phyloP scores from a whole-genome alignment of 2,113 vertebrate genomes.

The Arvicanthis niloticus region DNA sequence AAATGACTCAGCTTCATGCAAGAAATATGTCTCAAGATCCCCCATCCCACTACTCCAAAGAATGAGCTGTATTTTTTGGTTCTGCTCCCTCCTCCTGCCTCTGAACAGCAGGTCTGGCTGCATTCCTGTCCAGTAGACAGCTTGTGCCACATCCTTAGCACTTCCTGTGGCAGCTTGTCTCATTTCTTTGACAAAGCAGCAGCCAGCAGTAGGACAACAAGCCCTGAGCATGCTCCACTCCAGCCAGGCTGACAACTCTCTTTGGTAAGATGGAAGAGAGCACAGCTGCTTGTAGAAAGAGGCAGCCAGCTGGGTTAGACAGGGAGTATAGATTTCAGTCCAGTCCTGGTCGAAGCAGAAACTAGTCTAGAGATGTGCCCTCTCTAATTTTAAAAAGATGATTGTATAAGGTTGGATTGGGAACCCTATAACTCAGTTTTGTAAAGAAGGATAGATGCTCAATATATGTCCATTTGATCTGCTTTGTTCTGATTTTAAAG shows the following conservation, averaged over 20 bases:
- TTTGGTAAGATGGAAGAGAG: not conserved
- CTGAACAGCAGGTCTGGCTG: not conserved
- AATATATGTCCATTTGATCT: not conserved
- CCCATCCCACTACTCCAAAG: fast-evolving
- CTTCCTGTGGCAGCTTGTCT: not conserved
- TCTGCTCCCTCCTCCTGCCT: not conserved
- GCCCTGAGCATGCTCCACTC: not conserved
- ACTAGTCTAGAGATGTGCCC: not conserved
- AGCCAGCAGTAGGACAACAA: not conserved
- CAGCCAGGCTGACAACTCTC: not conserved
- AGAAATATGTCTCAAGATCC: not conserved
- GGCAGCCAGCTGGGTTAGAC: constrained; percentile 54
- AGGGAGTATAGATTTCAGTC: constrained; percentile 52
- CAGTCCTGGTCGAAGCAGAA: constrained; percentile 42
- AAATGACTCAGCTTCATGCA: no score
- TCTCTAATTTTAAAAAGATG: constrained; percentile 38
- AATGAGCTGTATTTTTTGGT: fast-evolving
- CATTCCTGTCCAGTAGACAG: not conserved
- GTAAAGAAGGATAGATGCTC: not conserved
- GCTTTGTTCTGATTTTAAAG: not conserved
- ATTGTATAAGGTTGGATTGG: not conserved
- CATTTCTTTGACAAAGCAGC: not conserved
- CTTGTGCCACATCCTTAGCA: not conserved
- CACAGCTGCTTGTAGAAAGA: constrained; percentile 37
- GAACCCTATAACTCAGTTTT: not conserved